These are phyloP conservation scores for Echinops telfairi DNA, from an alignment of 2,113 vertebrate genomes.

Conservation along the genomic window DNA sequence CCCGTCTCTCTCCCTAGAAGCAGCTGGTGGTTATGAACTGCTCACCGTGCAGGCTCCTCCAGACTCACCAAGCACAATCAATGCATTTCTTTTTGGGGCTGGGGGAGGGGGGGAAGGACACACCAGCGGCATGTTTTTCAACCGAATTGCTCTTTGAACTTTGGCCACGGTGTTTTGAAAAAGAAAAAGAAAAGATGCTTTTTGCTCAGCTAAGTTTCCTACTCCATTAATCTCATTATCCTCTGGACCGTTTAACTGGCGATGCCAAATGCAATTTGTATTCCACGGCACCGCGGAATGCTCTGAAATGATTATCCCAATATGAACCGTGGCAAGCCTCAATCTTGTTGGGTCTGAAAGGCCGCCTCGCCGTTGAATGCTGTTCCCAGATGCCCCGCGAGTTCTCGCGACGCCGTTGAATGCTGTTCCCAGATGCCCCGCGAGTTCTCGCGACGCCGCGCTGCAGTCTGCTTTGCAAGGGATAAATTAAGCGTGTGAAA, in stretches of 20 bases:
- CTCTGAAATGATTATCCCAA: conserved; percentile 99
- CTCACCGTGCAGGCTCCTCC: not conserved
- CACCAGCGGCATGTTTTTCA: conserved; percentile 81
- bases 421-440: conserved; percentile 99
- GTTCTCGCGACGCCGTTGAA: conserved; percentile 96
- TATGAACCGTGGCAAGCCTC: conserved; percentile 98
- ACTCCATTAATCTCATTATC: conserved; percentile 99
- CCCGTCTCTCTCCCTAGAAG: too few species aligned
- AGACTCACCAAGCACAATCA: conserved; percentile 68
- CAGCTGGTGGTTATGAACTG: too few species aligned
- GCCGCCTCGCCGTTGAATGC: conserved; percentile 95
- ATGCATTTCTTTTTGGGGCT: conserved; percentile 63
- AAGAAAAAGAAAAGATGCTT: conserved; percentile 82
- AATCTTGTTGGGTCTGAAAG: conserved; percentile 99
- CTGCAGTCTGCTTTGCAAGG: conserved; percentile 99
- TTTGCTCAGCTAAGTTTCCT: conserved; percentile 95
- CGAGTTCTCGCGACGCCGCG: conserved; percentile 99
- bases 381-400: conserved; percentile 99
- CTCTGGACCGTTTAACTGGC: conserved; percentile 99
- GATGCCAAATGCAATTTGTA: conserved; percentile 99
- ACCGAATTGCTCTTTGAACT: conserved; percentile 86
- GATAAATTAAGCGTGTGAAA: conserved; percentile 99
- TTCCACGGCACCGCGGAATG: conserved; percentile 96
- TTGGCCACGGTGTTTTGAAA: conserved; percentile 88
- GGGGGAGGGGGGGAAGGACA: conserved; percentile 39